Evolutionary conservation across 2,797 vertebrate species (phyloP).

Genomic region (Percopsis omiscomaycus): DNA sequence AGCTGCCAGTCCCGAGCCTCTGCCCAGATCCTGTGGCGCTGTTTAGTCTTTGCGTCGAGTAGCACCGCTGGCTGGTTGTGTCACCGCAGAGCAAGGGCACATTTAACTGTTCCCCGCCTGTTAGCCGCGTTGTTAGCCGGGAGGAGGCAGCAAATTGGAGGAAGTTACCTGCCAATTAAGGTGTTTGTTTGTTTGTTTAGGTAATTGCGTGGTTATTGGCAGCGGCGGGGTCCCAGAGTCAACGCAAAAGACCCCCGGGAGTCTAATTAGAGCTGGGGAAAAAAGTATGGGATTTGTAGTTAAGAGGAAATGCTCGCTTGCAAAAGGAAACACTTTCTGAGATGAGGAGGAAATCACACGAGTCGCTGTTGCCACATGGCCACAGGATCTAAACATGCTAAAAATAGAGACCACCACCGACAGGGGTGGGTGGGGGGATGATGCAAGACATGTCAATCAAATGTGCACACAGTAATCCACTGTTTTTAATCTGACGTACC

Average conservation of each 20-base stretch:
- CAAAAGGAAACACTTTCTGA: too few relatives aligned
- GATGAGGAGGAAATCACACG: too few relatives aligned
- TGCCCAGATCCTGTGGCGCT: slow-evolving; percentile 41
- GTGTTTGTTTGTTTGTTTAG: slow-evolving; percentile 54
- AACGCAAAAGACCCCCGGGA: slow-evolving; percentile 42
- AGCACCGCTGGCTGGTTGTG: slow-evolving; percentile 39
- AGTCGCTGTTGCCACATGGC: too few relatives aligned
- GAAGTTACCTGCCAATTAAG: slow-evolving; percentile 55
- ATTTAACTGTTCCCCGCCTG: slow-evolving; percentile 68
- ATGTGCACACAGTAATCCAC: too few relatives aligned
- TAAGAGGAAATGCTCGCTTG: too few relatives aligned
- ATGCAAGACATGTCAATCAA: too few relatives aligned
- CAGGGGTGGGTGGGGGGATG: too few relatives aligned
- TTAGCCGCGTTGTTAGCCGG: slow-evolving; percentile 48
- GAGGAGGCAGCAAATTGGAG: slow-evolving; percentile 59
- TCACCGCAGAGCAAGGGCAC: slow-evolving; percentile 66
- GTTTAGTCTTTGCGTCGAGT: slow-evolving; percentile 63
- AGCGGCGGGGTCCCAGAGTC: slow-evolving; percentile 22
- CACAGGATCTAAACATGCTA: too few relatives aligned
- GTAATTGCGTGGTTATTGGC: slow-evolving; percentile 55
- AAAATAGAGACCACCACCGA: too few relatives aligned
- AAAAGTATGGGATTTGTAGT: too few relatives aligned
- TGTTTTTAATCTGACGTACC: too few relatives aligned
- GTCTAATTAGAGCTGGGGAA: slow-evolving; percentile 37
- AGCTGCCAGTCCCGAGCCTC: slow-evolving; percentile 55